phyloP scores from a whole-genome alignment of 2,888 invertebrate genomes.

The Marasmarcha lunaedactyla region DNA sequence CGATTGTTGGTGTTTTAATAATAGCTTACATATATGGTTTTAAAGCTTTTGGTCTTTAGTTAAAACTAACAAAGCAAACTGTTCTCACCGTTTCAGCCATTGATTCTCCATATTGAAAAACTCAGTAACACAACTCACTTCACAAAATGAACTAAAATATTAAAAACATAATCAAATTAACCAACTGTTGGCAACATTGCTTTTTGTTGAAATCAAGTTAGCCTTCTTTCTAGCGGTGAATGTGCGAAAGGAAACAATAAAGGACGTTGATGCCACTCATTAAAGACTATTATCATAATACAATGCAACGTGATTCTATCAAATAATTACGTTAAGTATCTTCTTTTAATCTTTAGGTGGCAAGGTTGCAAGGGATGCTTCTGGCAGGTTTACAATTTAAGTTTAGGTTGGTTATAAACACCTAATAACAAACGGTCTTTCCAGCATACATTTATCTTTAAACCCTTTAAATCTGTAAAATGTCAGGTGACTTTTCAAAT shows the following conservation, averaged over 20 bases:
- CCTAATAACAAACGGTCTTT: no score
- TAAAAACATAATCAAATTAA: background rate
- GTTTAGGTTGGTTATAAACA: no score
- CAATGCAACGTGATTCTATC: slow-evolving; percentile 7
- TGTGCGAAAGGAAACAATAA: slow-evolving; percentile 8
- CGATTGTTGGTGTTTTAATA: no score
- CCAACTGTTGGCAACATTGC: background rate
- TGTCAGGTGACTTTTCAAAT: no score
- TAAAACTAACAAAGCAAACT: no score
- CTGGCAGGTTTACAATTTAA: no score
- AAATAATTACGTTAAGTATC: slow-evolving; percentile 8
- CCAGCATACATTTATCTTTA: no score
- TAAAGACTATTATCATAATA: slow-evolving; percentile 5
- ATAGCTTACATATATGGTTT: no score
- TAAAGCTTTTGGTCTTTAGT: no score
- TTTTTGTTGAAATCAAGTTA: background rate
- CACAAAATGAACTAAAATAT: background rate
- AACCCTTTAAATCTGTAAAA: no score
- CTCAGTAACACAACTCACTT: background rate
- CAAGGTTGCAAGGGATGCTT: no score
- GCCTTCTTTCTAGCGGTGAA: slow-evolving; percentile 2
- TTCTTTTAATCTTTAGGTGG: slow-evolving; percentile 4
- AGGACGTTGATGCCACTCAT: slow-evolving; percentile 5
- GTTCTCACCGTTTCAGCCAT: background rate
- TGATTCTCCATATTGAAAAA: background rate